Conservation (phyloP, 1,140 invertebrate genomes). For the Drosophila jambulina region DNA sequence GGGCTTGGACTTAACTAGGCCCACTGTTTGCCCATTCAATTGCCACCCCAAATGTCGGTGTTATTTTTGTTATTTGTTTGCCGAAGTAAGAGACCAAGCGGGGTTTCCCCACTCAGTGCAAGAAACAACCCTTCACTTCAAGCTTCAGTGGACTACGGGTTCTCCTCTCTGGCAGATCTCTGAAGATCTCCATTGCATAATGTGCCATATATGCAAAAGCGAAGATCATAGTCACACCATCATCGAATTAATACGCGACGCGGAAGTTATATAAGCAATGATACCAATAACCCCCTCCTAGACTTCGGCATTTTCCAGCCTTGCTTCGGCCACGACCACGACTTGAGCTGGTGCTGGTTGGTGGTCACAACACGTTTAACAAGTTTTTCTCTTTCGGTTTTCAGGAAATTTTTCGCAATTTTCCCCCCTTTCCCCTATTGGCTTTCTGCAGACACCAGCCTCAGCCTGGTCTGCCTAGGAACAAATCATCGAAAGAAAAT, state of each 20-base stretch:
- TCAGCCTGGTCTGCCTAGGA: conserved; percentile 22
- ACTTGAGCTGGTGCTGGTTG: conserved; percentile 9
- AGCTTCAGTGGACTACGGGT: not conserved
- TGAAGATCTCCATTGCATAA: conserved; percentile 51
- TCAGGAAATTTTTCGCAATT: conserved; percentile 80
- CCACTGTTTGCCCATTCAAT: conserved; percentile 59
- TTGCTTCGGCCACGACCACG: conserved; percentile 31
- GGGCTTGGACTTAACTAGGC: not conserved
- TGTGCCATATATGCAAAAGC: conserved; percentile 10
- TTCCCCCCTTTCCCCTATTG: conserved; percentile 24
- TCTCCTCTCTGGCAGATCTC: not conserved
- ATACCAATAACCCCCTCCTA: conserved; percentile 35
- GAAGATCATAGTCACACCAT: conserved; percentile 61
- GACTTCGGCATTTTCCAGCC: conserved; percentile 58
- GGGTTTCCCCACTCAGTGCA: not conserved
- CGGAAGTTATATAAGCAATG: conserved; percentile 77
- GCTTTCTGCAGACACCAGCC: conserved; percentile 46
- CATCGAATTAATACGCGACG: conserved; percentile 66
- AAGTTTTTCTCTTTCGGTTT: conserved; percentile 71
- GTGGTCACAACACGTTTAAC: conserved; percentile 74
- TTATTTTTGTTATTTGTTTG: conserved; percentile 37
- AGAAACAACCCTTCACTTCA: conserved; percentile 1
- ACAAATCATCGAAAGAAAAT: conserved; percentile 39
- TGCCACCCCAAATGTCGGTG: conserved; percentile 46
- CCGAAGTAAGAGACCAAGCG: not conserved